Evolutionary conservation across 1,140 invertebrate species (phyloP), one percentile per base, ranked within the genome.

Genomic region (Eufriesea mexicana): DNA sequence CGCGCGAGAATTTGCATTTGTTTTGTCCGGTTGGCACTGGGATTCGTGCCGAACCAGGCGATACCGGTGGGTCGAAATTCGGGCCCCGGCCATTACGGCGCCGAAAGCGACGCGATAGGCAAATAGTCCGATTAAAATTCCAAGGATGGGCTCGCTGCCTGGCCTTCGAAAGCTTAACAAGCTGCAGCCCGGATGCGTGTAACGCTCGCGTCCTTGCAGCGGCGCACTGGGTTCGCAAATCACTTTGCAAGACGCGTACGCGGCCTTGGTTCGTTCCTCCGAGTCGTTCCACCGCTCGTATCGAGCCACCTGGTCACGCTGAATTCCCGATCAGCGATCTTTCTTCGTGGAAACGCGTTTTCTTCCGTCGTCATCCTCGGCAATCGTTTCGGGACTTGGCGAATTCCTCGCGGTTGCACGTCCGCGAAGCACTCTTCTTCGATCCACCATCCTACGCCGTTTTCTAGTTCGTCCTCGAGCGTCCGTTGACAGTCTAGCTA

Each of bases 111-210:
- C 74, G 28, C 45, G 81, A 83, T 83, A 83, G 74, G 54, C 73
- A 83, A 83, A 83, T 61, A 75, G 64, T 47, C 23, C n/a, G 80
- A 77, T 83, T 83, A 61, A 70, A 77, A 83, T 83, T 83, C 80
- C 80, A 83, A 83, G 80, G 80, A 83, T 83, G 64, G 74, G 55
- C 74, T 62, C 49, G 74, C 23, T 18, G 35, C 35, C 35, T 18
- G 75, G 55, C 81, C 81, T 78, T 78, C 74, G 45, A 62, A 70
- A 83, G 25, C 66, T 83, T 71, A 67, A 83, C 81, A 71, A 54
- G 74, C 64, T 83, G 75, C 81, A 78, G 81, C 81, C 81, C 74
- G 81, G 81, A 83, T 83, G 57, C 54, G 81, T 62, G 81, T 71
- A 77, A 20, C 64, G 23, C 80, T 45, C 61, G 51, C 57, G 79